phyloP scores from a whole-genome alignment of 2,888 invertebrate genomes.

The Lycaena phlaeas region DNA sequence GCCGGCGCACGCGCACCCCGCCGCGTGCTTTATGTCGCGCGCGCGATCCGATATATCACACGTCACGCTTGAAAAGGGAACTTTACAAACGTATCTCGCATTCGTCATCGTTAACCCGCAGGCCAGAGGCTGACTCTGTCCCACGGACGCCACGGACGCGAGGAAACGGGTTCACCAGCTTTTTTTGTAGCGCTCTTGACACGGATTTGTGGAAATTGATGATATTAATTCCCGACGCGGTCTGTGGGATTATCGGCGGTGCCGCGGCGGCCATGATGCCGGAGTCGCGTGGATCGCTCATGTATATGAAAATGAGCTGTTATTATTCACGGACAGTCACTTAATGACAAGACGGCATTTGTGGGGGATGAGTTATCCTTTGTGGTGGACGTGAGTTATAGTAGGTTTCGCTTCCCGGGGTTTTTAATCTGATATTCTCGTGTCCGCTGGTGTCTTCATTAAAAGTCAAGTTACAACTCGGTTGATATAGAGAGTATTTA shows the following conservation, averaged over 20 bases:
- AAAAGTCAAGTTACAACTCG: no score
- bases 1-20: conserved; percentile 61
- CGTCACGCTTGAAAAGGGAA: conserved; percentile 57
- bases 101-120: conserved; percentile 64
- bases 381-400: background rate
- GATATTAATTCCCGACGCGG: conserved; percentile 36
- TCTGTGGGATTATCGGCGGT: conserved; percentile 19
- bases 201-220: conserved; percentile 63
- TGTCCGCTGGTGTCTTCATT: background rate
- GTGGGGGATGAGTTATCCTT: conserved; percentile 7
- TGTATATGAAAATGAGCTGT: conserved; percentile 37
- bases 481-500: no score
- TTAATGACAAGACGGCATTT: conserved; percentile 19
- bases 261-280: background rate
- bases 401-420: background rate
- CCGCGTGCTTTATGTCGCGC: conserved; percentile 61
- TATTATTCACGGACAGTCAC: conserved; percentile 46
- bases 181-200: conserved; percentile 39
- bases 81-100: conserved; percentile 64
- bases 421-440: background rate
- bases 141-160: no score
- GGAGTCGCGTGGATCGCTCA: background rate
- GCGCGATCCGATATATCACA: conserved; percentile 60
- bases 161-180: no score
- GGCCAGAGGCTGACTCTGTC: no score